These are phyloP conservation scores for Parus major DNA, from an alignment of 2,113 vertebrate genomes.

Conservation along the genomic window DNA sequence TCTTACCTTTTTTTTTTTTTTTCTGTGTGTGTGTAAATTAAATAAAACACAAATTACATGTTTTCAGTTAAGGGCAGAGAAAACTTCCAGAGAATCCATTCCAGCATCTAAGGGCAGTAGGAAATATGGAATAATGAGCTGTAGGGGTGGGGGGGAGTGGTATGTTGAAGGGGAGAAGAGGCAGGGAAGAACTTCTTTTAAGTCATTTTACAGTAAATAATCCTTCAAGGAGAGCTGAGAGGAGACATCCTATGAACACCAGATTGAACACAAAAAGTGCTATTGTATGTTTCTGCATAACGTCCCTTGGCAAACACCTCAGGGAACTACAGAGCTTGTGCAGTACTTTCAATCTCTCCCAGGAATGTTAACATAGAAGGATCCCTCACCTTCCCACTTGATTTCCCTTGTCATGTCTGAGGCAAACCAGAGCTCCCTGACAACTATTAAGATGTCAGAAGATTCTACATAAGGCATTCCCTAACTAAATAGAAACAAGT, in stretches of 20 bases:
- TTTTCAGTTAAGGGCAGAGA: not conserved
- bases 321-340: not conserved
- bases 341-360: not conserved
- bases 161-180: not conserved
- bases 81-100: not conserved
- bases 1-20: not conserved
- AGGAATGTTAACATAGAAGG: not conserved
- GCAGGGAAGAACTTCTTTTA: not conserved
- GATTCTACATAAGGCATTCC: not conserved
- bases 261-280: not conserved
- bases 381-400: not conserved
- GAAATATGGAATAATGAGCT: constrained; percentile 28
- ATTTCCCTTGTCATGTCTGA: not conserved
- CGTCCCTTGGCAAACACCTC: not conserved
- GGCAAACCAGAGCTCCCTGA: not conserved
- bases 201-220: not conserved
- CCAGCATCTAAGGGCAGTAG: not conserved
- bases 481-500: not conserved
- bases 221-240: not conserved
- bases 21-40: not conserved
- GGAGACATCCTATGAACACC: not conserved
- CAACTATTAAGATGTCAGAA: not conserved
- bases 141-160: too few species aligned
- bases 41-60: not conserved
- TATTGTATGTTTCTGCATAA: not conserved